Evolutionary conservation across 2,888 invertebrate genomes (phyloP).

Genomic region (Diloba caeruleocephala): DNA sequence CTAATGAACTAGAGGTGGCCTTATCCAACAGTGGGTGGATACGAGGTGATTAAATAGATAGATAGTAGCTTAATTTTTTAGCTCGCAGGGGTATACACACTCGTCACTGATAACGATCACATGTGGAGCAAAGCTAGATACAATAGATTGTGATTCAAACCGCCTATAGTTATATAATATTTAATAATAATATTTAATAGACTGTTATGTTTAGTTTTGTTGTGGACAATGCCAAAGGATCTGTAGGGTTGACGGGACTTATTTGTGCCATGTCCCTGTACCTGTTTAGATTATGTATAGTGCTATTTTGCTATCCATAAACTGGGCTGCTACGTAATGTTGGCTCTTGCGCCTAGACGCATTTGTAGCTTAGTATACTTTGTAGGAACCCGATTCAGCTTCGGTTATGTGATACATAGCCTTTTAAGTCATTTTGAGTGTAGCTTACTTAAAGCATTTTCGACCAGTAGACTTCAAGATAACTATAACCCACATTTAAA

Average conservation of each 20-base stretch:
- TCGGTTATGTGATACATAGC: too few species aligned
- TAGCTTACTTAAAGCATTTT: too few species aligned
- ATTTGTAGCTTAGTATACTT: slow-evolving; percentile 9
- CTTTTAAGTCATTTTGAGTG: too few species aligned
- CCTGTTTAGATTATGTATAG: slow-evolving; percentile 49
- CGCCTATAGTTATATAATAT: slow-evolving; percentile 75
- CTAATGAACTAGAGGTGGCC: too few species aligned
- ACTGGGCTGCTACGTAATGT: slow-evolving; percentile 22
- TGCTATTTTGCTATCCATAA: slow-evolving; percentile 53
- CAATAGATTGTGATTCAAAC: slow-evolving; percentile 82
- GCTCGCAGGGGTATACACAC: slow-evolving; percentile 94
- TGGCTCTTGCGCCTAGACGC: slow-evolving; percentile 11
- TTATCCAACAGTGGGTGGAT: too few species aligned
- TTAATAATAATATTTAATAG: slow-evolving; percentile 71
- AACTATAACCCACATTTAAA: too few species aligned
- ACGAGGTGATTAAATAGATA: too few species aligned
- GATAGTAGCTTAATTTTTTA: too few species aligned
- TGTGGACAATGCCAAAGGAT: slow-evolving; percentile 69
- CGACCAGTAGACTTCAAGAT: too few species aligned
- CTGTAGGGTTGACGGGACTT: slow-evolving; percentile 69
- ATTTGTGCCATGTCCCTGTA: slow-evolving; percentile 73
- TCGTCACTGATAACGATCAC: slow-evolving; percentile 87
- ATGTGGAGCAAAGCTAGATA: slow-evolving; percentile 88
- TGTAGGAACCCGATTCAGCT: too few species aligned
- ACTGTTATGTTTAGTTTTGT: slow-evolving; percentile 79